Percentiles rank a stretch among this genome's conserved stretches.
phyloP scores from a whole-genome alignment of 2,888 invertebrate genomes.

The Trachelus tabidus region DNA sequence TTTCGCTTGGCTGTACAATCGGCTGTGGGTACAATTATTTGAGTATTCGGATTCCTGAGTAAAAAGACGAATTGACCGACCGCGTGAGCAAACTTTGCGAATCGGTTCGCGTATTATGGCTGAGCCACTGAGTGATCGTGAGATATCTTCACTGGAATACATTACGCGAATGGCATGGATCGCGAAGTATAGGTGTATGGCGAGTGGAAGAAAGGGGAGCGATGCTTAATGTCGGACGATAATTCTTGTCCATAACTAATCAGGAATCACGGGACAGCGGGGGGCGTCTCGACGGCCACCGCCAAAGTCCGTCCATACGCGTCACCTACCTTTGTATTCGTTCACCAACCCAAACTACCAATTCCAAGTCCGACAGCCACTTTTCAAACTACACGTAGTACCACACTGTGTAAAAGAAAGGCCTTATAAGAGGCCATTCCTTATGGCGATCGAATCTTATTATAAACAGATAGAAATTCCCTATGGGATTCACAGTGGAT shows the following conservation, averaged over 20 bases:
- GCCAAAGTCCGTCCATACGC: conserved; percentile 4
- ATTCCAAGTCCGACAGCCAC: not conserved
- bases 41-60: not conserved
- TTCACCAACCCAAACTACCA: not conserved
- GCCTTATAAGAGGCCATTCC: not conserved
- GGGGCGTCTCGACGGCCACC: conserved; percentile 11
- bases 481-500: not conserved
- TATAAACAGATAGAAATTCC: not conserved
- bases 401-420: not conserved
- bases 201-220: conserved; percentile 7
- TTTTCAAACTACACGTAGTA: not conserved
- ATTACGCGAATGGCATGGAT: conserved; percentile 25
- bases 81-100: not conserved
- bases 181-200: not conserved
- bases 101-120: not conserved
- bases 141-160: conserved; percentile 26
- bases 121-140: conserved; percentile 9
- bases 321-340: not conserved
- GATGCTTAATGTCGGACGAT: conserved; percentile 39
- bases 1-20: not conserved
- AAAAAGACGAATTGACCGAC: not conserved
- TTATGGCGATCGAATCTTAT: not conserved
- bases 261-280: conserved; percentile 26
- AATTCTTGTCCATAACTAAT: conserved; percentile 41
- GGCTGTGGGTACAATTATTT: not conserved